A percentile compares a stretch with the other conserved stretches of the same genome.
Evolutionary conservation across 2,888 invertebrate genomes (phyloP).

Genomic region (Falcaria lacertinaria): DNA sequence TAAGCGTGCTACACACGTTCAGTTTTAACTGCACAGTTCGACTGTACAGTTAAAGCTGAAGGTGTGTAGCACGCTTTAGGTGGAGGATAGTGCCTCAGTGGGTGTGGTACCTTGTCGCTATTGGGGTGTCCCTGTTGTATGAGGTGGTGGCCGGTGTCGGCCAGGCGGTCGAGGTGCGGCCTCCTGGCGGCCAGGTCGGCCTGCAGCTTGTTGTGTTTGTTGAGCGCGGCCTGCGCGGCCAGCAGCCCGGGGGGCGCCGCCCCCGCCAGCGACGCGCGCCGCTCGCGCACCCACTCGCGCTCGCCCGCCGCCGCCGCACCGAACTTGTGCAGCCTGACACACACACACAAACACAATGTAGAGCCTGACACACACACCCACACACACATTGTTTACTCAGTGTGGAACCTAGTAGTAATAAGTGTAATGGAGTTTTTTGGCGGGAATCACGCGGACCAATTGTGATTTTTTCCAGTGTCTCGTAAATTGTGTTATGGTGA

Average conservation of each 20-base stretch:
- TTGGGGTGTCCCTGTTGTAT: neutral
- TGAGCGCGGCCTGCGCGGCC: slow-evolving; percentile 94
- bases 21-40: too few relatives aligned
- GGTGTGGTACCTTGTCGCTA: neutral
- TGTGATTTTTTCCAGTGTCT: too few relatives aligned
- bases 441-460: too few relatives aligned
- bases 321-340: slow-evolving; percentile 89
- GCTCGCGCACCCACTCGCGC: slow-evolving; percentile 96
- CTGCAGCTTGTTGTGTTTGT: slow-evolving; percentile 94
- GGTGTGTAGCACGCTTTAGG: too few relatives aligned
- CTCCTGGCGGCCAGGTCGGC: neutral
- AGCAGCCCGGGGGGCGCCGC: slow-evolving; percentile 91
- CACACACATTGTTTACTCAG: too few relatives aligned
- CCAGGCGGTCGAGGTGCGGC: neutral
- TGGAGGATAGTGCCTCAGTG: too few relatives aligned
- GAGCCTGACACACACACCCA: too few relatives aligned
- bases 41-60: too few relatives aligned
- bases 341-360: neutral
- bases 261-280: slow-evolving; percentile 88
- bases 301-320: slow-evolving; percentile 95
- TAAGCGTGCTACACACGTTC: too few relatives aligned
- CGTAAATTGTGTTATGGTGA: too few relatives aligned
- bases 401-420: too few relatives aligned
- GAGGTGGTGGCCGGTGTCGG: neutral
- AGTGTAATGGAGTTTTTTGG: too few relatives aligned